These are phyloP conservation scores for Pterostichus niger DNA, from an alignment of 2,888 invertebrate species.

Conservation along the genomic window DNA sequence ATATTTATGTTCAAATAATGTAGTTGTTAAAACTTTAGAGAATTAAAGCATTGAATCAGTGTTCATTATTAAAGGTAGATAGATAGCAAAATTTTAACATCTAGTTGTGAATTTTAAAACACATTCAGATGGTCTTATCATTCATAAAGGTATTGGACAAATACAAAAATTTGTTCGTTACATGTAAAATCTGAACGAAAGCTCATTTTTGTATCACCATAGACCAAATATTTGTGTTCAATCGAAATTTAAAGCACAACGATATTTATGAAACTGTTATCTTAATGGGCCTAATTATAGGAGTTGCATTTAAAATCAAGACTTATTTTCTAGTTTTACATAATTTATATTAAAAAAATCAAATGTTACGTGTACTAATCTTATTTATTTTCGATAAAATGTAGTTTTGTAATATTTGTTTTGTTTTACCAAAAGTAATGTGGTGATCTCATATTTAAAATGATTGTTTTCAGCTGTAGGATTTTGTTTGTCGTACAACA, in stretches of 20 bases:
- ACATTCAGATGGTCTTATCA: conserved; percentile 42
- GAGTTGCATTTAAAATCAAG: conserved; percentile 23
- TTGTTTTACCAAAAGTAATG: conserved; percentile 36
- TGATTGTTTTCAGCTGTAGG: conserved; percentile 23
- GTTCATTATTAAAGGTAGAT: conserved; percentile 34
- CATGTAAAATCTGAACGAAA: conserved; percentile 2
- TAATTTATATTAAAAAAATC: conserved; percentile 1
- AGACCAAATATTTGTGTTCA: conserved; percentile 63
- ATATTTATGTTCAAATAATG: conserved; percentile 32
- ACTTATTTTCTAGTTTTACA: conserved; percentile 6
- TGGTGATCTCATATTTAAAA: conserved; percentile 49
- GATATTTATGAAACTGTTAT: conserved; percentile 25
- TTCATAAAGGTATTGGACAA: neutral
- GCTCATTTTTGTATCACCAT: conserved; percentile 37
- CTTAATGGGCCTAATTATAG: conserved; percentile 34
- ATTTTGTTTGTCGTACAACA: conserved; percentile 39
- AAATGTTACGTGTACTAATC: conserved; percentile 18
- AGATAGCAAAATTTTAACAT: conserved; percentile 50
- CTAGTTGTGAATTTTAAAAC: conserved; percentile 40
- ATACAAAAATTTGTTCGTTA: neutral
- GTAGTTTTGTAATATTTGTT: neutral
- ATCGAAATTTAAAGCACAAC: conserved; percentile 44
- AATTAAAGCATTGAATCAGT: conserved; percentile 25
- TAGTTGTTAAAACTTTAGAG: conserved; percentile 47
- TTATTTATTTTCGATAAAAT: conserved; percentile 25